Conservation (phyloP, 1,140 invertebrate species). For the Planococcus citri region DNA sequence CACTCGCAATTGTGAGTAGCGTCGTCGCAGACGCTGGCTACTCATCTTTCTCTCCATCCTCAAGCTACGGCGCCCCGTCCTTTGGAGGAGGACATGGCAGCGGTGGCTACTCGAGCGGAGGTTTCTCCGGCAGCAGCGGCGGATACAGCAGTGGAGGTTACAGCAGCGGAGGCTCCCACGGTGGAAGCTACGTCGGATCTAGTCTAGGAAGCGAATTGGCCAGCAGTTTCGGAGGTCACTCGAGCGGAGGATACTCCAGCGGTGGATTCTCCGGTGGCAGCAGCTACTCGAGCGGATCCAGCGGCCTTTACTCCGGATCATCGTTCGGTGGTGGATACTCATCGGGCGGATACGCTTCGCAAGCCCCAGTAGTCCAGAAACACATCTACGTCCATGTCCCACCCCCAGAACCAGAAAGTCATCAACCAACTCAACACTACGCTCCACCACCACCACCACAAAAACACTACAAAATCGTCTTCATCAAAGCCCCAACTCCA, state of each 20-base stretch:
- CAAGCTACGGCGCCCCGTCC: constrained; percentile 34
- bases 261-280: constrained; percentile 28
- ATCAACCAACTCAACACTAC: constrained; percentile 43
- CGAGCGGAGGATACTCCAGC: constrained; percentile 33
- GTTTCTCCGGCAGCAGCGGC: constrained; percentile 32
- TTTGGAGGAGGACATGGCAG: constrained; percentile 30
- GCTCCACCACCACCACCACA: constrained; percentile 47
- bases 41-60: constrained; percentile 37
- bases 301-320: constrained; percentile 30
- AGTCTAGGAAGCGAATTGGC: constrained; percentile 30
- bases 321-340: constrained; percentile 32
- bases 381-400: constrained; percentile 72
- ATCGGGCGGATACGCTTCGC: constrained; percentile 34
- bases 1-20: constrained; percentile 37
- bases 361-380: constrained; percentile 47
- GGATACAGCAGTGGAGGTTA: constrained; percentile 29
- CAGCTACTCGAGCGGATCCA: constrained; percentile 31
- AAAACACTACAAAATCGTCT: constrained; percentile 80
- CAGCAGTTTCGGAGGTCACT: constrained; percentile 32
- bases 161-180: constrained; percentile 30
- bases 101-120: constrained; percentile 31
- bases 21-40: constrained; percentile 41
- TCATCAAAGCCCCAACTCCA: constrained; percentile 73
- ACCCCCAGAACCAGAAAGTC: constrained; percentile 52
- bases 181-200: constrained; percentile 31